These are phyloP conservation scores for Tyto alba DNA, from an alignment of 2,113 vertebrate species.

Conservation along the genomic window DNA sequence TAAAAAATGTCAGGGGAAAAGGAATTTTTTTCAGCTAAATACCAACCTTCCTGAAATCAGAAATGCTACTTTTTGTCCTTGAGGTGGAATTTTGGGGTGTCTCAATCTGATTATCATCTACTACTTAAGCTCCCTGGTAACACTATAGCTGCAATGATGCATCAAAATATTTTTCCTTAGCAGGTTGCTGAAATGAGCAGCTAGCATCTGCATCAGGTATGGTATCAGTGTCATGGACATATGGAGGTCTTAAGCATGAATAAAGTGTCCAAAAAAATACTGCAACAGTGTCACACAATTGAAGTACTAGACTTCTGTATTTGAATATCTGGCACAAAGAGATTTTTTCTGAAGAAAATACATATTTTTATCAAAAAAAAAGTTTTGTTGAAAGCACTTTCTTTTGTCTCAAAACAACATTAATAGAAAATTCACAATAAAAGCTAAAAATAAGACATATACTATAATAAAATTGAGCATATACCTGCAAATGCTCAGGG, in stretches of 20 bases:
- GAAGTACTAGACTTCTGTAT: neutral
- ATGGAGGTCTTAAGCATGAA: neutral
- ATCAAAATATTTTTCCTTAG: neutral
- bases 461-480: neutral
- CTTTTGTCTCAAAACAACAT: neutral
- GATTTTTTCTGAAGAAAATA: neutral
- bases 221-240: neutral
- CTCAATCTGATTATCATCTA: neutral
- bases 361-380: neutral
- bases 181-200: neutral
- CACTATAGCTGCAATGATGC: neutral
- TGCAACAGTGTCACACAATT: neutral
- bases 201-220: neutral
- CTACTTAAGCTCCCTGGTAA: neutral
- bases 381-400: neutral
- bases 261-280: neutral
- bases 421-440: neutral
- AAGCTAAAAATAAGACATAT: neutral
- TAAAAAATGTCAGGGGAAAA: neutral
- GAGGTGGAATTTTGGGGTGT: neutral
- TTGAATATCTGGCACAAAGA: neutral
- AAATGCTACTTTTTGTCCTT: neutral
- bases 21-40: neutral
- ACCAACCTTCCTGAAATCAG: neutral
- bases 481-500: neutral